Evolutionary conservation across 2,888 invertebrate species (phyloP), one percentile per base, ranked within the genome.

Genomic region (Cyrtodaria siliqua): DNA sequence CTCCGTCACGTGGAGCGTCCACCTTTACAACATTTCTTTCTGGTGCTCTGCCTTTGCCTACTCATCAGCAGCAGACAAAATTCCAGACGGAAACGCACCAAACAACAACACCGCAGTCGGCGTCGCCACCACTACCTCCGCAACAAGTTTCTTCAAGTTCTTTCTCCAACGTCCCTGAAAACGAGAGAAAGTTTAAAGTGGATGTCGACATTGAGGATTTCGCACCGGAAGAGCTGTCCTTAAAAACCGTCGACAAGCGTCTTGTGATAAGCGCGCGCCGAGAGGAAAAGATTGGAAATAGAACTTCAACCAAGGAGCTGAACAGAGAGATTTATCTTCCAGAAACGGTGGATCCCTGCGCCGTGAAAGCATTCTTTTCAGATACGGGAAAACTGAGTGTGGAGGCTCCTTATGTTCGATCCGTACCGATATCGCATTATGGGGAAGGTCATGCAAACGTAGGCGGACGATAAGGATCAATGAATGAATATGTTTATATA

Each of bases 141-240:
- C 67, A 56, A 52, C 29, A 33, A 12, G 40, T 63, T 33, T 18
- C 52, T 6, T 70, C 73, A 2, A 73, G 77, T 23, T 61, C 74
- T 4, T 82, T 81, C 49, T 78, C 81, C 20, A 84, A 84, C n/a
- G 82, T 86, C 14, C 78, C 84, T 12, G 89, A 91, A 33, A 84
- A 86, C 9, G 86, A 85, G 8, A 82, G 85, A 27, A 91, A 86
- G 78, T 90, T 90, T 70, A 88, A 90, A 60, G 84, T 90, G 16
- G 90, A 91, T 52, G 87, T 92, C 56, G 89, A 90, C 59, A 90
- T 92, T 55, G 92, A 92, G 47, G 92, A 93, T 62, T 93, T 90
- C 81, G 79, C 80, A 44, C 92, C 93, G 14, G 91, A 92, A 56
- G 93, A 93, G 72, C 86, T 92, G 55, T 86, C 87, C 3, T 91